Percentiles rank a stretch among this genome's conserved stretches.
Evolutionary conservation across 1,140 invertebrate genomes (phyloP).

Genomic region (Cyclargus thomasi): DNA sequence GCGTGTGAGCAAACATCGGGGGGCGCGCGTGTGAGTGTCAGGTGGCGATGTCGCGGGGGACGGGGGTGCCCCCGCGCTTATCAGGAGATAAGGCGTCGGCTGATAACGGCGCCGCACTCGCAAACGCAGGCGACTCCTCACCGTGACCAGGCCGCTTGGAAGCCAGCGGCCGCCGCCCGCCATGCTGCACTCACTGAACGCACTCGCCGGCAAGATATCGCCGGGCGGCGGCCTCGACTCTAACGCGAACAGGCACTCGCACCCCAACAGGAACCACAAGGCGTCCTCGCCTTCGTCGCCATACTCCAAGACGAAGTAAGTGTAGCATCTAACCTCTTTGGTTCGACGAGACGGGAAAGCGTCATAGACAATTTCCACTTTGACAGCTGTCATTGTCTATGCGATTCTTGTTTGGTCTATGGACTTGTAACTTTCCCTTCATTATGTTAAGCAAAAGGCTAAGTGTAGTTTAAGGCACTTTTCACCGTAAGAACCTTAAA

Average conservation of each 20-base stretch:
- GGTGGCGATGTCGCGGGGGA: slow-evolving; percentile 68
- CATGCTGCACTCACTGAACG: slow-evolving; percentile 87
- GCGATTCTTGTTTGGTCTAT: neutral
- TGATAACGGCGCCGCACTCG: slow-evolving; percentile 37
- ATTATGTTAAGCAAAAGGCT: too few relatives aligned
- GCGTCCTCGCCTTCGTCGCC: slow-evolving; percentile 50
- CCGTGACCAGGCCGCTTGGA: slow-evolving; percentile 63
- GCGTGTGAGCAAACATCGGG: slow-evolving; percentile 39
- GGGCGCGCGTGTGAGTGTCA: slow-evolving; percentile 49
- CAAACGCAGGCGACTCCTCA: slow-evolving; percentile 51
- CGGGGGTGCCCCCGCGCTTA: slow-evolving; percentile 63
- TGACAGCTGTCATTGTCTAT: neutral
- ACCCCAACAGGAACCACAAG: slow-evolving; percentile 76
- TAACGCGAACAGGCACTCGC: slow-evolving; percentile 76
- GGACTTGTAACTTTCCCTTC: too few relatives aligned
- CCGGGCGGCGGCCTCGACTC: slow-evolving; percentile 79
- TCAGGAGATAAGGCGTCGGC: slow-evolving; percentile 65
- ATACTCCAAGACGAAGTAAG: slow-evolving; percentile 72
- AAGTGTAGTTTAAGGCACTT: too few relatives aligned
- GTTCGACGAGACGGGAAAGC: neutral
- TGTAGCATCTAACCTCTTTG: slow-evolving; percentile 23
- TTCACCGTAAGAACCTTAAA: too few relatives aligned
- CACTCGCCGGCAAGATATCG: slow-evolving; percentile 87
- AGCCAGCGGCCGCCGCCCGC: slow-evolving; percentile 67
- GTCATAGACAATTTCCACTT: neutral